Evolutionary conservation across 2,113 vertebrate species (phyloP).

Genomic region (Macaca nemestrina): DNA sequence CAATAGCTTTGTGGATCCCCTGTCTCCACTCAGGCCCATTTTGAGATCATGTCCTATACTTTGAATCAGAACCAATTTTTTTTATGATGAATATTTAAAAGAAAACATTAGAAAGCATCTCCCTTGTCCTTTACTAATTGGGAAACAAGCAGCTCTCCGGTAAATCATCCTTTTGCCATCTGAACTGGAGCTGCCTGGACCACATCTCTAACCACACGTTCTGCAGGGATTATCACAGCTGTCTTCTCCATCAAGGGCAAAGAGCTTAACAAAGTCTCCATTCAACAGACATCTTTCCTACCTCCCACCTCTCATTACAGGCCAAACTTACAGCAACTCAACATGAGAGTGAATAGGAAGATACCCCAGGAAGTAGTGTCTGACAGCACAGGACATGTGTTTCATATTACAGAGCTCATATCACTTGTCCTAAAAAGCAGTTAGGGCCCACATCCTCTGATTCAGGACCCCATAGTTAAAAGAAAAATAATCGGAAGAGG

Average conservation of each 20-base stretch:
- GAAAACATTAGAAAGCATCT: not conserved
- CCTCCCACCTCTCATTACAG: rapidly evolving
- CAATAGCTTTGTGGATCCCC: not conserved
- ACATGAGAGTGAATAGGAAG: not conserved
- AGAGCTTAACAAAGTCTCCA: not conserved
- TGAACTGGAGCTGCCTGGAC: rapidly evolving
- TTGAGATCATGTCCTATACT: not conserved
- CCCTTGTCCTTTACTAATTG: not conserved
- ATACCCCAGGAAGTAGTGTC: rapidly evolving
- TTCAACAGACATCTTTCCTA: rapidly evolving
- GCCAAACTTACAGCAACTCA: not conserved
- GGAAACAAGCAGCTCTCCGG: not conserved
- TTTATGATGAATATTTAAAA: not conserved
- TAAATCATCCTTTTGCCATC: not conserved
- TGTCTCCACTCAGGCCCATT: not conserved
- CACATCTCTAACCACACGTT: rapidly evolving
- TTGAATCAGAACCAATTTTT: not conserved
- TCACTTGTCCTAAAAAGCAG: not conserved
- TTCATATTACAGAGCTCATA: not conserved
- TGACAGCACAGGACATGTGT: rapidly evolving
- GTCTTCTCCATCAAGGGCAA: rapidly evolving
- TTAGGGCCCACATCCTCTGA: not conserved
- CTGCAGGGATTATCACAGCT: too few relatives aligned
- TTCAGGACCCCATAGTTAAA: not conserved
- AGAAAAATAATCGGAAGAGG: not conserved